Evolutionary conservation across 2,888 invertebrate species (phyloP).

Genomic region (Zygogramma bicolorata): DNA sequence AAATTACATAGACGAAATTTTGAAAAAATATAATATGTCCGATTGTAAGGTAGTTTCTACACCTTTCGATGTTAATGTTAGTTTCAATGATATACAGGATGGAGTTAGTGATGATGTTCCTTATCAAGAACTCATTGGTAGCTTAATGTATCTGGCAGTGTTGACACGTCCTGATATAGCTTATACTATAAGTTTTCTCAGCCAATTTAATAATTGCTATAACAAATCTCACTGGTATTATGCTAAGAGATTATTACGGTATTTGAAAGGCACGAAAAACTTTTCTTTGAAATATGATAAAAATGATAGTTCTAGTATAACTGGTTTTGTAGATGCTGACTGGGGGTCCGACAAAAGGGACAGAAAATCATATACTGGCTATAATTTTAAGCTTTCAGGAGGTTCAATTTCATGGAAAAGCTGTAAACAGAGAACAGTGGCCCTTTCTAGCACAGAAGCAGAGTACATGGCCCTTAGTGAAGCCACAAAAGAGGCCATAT

Average conservation of each 20-base stretch:
- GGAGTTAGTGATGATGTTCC: no score
- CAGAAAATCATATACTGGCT: constrained; percentile 16
- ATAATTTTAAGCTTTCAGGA: constrained; percentile 8
- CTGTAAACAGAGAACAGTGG: constrained; percentile 21
- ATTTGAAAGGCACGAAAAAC: constrained; percentile 40
- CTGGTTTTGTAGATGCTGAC: constrained; percentile 21
- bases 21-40: no score
- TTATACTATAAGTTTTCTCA: constrained; percentile 19
- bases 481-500: no score
- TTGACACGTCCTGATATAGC: constrained; percentile 35
- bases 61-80: no score
- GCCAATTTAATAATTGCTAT: constrained; percentile 40
- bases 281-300: constrained; percentile 20
- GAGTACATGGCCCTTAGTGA: no score
- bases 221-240: constrained; percentile 46
- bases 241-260: constrained; percentile 56
- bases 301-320: constrained; percentile 6
- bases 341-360: constrained; percentile 16
- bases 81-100: no score
- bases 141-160: constrained; percentile 38
- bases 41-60: no score
- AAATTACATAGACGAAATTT: no score
- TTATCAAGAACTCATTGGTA: constrained; percentile 39
- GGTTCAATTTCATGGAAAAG: background rate
- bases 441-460: no score